Evolutionary conservation across 2,797 vertebrate species (phyloP), one percentile per base, ranked within the genome.

Genomic region (Liparis tanakae): DNA sequence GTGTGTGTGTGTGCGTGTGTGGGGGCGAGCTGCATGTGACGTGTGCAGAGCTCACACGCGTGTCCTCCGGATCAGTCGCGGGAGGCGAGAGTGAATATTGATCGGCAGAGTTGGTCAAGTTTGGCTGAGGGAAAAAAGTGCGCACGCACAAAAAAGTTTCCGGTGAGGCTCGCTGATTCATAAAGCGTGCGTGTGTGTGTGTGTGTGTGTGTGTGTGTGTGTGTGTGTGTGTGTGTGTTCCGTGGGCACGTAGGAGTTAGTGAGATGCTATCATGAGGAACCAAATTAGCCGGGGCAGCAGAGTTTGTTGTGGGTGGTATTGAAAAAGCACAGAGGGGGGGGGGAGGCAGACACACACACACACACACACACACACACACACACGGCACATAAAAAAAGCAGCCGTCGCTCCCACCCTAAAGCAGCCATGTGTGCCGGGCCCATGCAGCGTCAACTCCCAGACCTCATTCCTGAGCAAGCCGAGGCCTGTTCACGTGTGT

Each of bases 301-400:
- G 80, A 83, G 79, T 55, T 64, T 72, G 67, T 10, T 0, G 82
- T 89, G 81, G 84, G 86, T 86, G 85, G 80, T 70, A 81, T 79
- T 0, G 17, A 78, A 90, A 76, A 84, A 86, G 76, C 83, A 81
- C 84, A 82, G 44, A 13, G 56, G 50, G 8, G n/a, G 50, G 4
- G n/a, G 44, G 15, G 1, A 3, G 2, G 4, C 25, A 30, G 2
- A 30, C 37, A 50, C 15, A 57, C 57, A 68, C 46, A 43, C 8
- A 69, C 46, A 51, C 0, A 56, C 0, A 57, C 57, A 66, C 43
- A 39, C 10, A 69, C 22, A 55, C 0, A 56, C 1, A 37, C 10
- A 66, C 2, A 76, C 56, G n/a, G n/a, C n/a, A n/a, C n/a, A n/a
- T n/a, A n/a, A 53, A 34, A 55, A 34, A 63, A 17, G 13, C 20